Evolutionary conservation across 1,140 invertebrate species (phyloP).

Genomic region (Eriosoma lanigerum): DNA sequence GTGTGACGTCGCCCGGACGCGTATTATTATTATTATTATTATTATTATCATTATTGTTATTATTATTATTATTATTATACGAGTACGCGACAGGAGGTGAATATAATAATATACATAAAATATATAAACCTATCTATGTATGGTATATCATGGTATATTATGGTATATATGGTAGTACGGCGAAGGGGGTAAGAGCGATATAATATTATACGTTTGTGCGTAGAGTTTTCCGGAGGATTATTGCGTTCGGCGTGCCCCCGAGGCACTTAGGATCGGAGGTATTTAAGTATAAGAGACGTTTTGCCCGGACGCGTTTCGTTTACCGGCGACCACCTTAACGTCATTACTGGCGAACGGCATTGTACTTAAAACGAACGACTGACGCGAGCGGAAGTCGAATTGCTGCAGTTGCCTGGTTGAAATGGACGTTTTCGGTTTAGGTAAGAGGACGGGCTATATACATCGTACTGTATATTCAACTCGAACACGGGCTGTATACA

Average conservation of each 20-base stretch:
- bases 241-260: background rate
- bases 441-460: background rate
- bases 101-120: background rate
- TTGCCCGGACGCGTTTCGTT: constrained; percentile 9
- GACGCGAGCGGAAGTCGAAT: background rate
- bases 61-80: constrained; percentile 9
- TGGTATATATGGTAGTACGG: no score
- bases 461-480: background rate
- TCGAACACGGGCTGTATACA: no score
- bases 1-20: background rate
- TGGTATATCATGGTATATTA: no score
- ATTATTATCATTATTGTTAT: constrained; percentile 15
- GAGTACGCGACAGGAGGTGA: background rate
- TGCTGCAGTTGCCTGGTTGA: no score
- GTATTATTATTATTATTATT: constrained; percentile 20
- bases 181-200: background rate
- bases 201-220: no score
- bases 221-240: constrained; percentile 12
- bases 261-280: background rate
- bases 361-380: constrained; percentile 22
- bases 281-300: background rate
- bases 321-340: constrained; percentile 18
- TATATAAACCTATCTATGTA: no score
- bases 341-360: background rate
- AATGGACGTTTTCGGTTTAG: background rate